Base-by-base conservation (phyloP, 2,888 invertebrate species). In the Alloscopus bannaensis region DNA sequence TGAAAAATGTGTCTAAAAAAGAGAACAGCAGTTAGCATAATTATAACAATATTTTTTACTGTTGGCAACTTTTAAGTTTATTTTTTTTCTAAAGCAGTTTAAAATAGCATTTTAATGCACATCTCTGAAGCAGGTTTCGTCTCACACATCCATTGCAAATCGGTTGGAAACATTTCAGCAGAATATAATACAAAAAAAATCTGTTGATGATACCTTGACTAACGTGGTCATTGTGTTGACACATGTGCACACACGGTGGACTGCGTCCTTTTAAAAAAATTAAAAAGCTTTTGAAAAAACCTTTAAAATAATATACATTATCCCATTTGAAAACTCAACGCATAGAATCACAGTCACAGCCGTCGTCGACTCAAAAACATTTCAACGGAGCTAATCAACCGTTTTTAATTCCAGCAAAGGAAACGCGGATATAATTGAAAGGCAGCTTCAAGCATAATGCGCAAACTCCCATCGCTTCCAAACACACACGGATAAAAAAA, bases 171-270 rank as follows among this genome's bases (percentile, higher is more conserved):
- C 62, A 60, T 50, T 59, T 47, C 60, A 20, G 36, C 52, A 3
- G 8, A 24, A 13, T 42, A 36, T 36, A 36, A 50, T 50, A 36
- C 2, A 62, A 11, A 28, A 60, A 68, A 76, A 60, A 60, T 68
- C 52, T 68, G 66, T 76, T 76, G 59, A 76, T 76, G 68, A 68
- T 66, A 69, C 69, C 62, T 45, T 77, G 52, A 77, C 77, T 62
- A 77, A 77, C 20, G 36, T n/a, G 20, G 26, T 68, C 29, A 60
- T 50, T 57, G 47, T 29, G 45, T 24, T 45, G 65, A 36, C 65
- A 65, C 66, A 73, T 66, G 36, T 57, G 26, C 57, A 66, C 52
- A 64, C 31, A 47, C 69, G 36, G 59, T 18, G 31, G 16, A 59
- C 31, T n/a, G n/a, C n/a, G n/a, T n/a, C n/a, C n/a, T n/a, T n/a